Percentiles rank a stretch among this genome's conserved stretches.
These are phyloP conservation scores for Hemithea aestivaria DNA, from an alignment of 2,888 invertebrate species.

Conservation along the genomic window DNA sequence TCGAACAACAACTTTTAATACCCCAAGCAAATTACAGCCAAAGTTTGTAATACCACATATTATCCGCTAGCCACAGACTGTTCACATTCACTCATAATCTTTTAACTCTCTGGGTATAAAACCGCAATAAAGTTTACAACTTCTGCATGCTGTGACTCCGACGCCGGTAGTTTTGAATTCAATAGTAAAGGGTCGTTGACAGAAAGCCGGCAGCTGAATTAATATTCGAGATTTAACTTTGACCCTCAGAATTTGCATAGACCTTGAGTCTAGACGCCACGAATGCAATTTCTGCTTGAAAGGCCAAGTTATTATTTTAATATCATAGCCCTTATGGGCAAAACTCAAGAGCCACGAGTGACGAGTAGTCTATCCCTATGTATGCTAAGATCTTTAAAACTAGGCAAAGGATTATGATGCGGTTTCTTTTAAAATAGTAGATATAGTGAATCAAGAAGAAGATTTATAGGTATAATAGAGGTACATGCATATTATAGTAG, in stretches of 20 bases:
- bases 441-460: too few species aligned
- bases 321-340: constrained; percentile 10
- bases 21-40: constrained; percentile 10
- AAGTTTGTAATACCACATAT: constrained; percentile 12
- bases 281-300: constrained; percentile 27
- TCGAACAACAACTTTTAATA: constrained; percentile 11
- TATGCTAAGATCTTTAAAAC: too few species aligned
- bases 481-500: too few species aligned
- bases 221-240: constrained; percentile 38
- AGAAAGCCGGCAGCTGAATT: constrained; percentile 23
- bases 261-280: constrained; percentile 25
- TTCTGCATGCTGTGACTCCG: constrained; percentile 18
- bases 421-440: too few species aligned
- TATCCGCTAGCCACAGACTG: constrained; percentile 14
- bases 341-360: too few species aligned
- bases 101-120: constrained; percentile 21
- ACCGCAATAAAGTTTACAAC: constrained; percentile 23
- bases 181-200: constrained; percentile 21
- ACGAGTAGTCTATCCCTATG: too few species aligned
- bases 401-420: too few species aligned
- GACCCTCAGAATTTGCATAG: constrained; percentile 27
- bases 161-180: constrained; percentile 22
- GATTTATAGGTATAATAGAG: too few species aligned
- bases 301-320: constrained; percentile 10
- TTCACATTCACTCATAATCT: constrained; percentile 23